Evolutionary conservation across 2,888 invertebrate species (phyloP), one percentile per base, ranked within the genome.

Genomic region (Brachypalpus laphriformis): DNA sequence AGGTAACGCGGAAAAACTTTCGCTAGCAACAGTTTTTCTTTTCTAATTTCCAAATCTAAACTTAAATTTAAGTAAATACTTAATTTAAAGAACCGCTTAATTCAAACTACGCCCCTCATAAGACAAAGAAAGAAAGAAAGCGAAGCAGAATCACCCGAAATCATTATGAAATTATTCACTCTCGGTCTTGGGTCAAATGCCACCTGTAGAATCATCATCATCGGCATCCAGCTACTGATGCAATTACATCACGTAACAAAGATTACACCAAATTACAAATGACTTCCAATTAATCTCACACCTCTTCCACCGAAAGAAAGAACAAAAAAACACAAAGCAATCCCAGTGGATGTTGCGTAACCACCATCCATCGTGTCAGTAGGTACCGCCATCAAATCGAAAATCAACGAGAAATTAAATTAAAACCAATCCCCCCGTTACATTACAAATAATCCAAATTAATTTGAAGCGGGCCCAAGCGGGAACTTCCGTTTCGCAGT

Each of bases 391-490:
- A 51, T 57, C 72, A 66, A 66, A 74, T 56, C 51, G 61, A 70
- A 70, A 71, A 70, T 74, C 61, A 47, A 63, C 57, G 51, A 45
- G 71, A 77, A 82, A 72, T 78, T 72, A 74, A 78, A 83, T 68
- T 72, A 68, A 83, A 72, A 66, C 72, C 82, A 54, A 61, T 68
- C 72, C 54, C 72, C 7, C 61, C 28, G 57, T 70, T 70, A 49
- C 59, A 61, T 47, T 75, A 57, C 57, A 85, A 80, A 80, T 85
- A 85, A 85, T 80, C 83, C 80, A 80, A 85, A 85, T 85, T 85
- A 80, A 85, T 85, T 80, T 80, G 49, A 80, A 80, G 5, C 40
- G 63, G 45, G 42, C 77, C 65, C 42, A 40, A 47, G 20, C 25
- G 18, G 47, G 65, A 42, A 82, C 78, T 83, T 83, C 82, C 82